Conservation (phyloP, 2,113 vertebrate genomes). For the Zootoca vivipara region DNA sequence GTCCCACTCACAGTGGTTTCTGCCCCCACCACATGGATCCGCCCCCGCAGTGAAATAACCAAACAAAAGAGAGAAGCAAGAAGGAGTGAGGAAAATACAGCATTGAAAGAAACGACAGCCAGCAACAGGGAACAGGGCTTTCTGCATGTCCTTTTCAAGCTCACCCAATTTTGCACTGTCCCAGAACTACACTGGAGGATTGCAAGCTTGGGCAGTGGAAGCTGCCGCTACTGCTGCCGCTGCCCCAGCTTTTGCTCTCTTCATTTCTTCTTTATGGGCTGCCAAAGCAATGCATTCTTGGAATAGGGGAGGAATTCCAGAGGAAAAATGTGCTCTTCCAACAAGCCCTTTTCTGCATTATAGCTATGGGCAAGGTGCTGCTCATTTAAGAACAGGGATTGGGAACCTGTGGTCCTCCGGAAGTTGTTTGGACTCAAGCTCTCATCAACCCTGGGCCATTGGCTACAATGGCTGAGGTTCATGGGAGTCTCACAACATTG, state of each 20-base stretch:
- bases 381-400: background rate
- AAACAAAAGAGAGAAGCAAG: slow-evolving; percentile 16
- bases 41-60: background rate
- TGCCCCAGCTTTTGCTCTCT: background rate
- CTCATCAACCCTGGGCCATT: background rate
- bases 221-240: background rate
- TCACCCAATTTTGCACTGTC: background rate
- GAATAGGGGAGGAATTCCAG: rapidly evolving
- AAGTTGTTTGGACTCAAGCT: background rate
- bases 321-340: background rate
- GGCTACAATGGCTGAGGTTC: no score
- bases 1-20: slow-evolving; percentile 8
- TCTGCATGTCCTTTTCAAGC: background rate
- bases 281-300: background rate
- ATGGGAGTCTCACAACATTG: background rate
- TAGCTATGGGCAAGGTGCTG: no score
- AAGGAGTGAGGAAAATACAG: slow-evolving; percentile 21
- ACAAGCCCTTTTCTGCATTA: background rate
- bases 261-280: background rate
- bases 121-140: slow-evolving; percentile 7
- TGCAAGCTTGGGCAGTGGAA: background rate
- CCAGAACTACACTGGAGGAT: background rate
- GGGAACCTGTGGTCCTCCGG: no score
- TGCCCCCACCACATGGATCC: rapidly evolving
- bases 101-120: slow-evolving; percentile 36